phyloP scores from a whole-genome alignment of 2,113 vertebrate species.

The Bos indicus region DNA sequence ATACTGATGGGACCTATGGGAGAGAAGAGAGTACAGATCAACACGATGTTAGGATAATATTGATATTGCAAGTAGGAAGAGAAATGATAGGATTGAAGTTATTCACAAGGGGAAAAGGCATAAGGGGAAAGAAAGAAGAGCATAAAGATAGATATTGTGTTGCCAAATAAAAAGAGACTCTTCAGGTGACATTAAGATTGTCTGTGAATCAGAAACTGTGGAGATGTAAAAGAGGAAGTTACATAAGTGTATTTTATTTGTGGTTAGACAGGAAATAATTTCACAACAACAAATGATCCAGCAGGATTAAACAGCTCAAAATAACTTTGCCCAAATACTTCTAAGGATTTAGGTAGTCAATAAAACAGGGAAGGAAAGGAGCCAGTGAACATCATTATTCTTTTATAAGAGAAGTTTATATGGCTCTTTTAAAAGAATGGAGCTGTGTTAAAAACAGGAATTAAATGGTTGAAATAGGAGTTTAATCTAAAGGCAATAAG shows the following conservation, averaged over 20 bases:
- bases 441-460: slow-evolving; percentile 43
- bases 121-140: not conserved
- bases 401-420: slow-evolving; percentile 22
- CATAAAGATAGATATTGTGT: not conserved
- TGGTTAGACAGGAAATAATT: slow-evolving; percentile 15
- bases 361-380: slow-evolving; percentile 24
- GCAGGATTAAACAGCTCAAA: not conserved
- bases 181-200: not conserved
- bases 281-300: not conserved
- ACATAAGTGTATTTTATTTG: not conserved
- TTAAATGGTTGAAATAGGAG: slow-evolving; percentile 56
- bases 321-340: not conserved
- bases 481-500: slow-evolving; percentile 58
- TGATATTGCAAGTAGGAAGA: not conserved
- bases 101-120: not conserved
- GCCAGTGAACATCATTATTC: slow-evolving; percentile 7
- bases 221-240: slow-evolving; percentile 11
- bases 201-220: not conserved
- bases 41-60: not conserved
- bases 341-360: slow-evolving; percentile 20
- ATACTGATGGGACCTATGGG: not conserved
- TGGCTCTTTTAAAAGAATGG: slow-evolving; percentile 30
- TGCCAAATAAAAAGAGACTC: not conserved
- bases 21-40: not conserved
- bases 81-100: not conserved